Base-by-base conservation (phyloP, 2,888 invertebrate species). In the Mamestra brassicae region DNA sequence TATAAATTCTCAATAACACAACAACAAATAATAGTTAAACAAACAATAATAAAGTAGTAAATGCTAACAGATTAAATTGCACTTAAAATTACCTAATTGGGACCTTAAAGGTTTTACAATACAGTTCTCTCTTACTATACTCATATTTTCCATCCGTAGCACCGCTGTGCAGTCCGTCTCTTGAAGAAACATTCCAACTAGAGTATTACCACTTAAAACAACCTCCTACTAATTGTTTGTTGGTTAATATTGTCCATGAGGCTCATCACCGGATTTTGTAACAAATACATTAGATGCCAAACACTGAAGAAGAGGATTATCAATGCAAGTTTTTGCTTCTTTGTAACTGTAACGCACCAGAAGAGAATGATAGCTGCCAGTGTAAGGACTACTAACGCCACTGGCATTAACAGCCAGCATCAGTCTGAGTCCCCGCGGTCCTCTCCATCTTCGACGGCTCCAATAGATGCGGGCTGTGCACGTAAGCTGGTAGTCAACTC, bases 401-500 rank as follows among this genome's bases (percentile, higher is more conserved):
- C 69, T 58, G 71, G 79, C 80, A 83, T 54, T 54, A 36, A 72
- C 38, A 83, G 63, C 78, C 78, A 82, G 45, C 69, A 85, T 85
- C 86, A 83, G 11, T 79, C 72, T 0, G 57, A 69, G 38, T 71
- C 78, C 0, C 26, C 58, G 2, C 13, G 17, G 3, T 60, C 61
- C 2, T 77, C 63, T 8, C 55, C 62, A 7, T 55, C 73, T 2
- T 42, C 47, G n/a, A 17, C 17, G 52, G 11, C 17, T 52, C 7
- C 42, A 4, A 45, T 4, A 36, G 17, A 2, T 2, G 15, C 62
- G 0, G 13, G 67, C 10, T 7, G 47, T 57, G 11, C 45, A 74
- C 26, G 84, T 7, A 92, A 69, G 5, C 81, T 76, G 1, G 66
- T 69, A 0, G 90, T 82, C 4, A 92, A 63, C 0, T 81, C 78